These are phyloP conservation scores for Rhadina sibilatrix DNA, from an alignment of 2,113 vertebrate species.

Conservation along the genomic window DNA sequence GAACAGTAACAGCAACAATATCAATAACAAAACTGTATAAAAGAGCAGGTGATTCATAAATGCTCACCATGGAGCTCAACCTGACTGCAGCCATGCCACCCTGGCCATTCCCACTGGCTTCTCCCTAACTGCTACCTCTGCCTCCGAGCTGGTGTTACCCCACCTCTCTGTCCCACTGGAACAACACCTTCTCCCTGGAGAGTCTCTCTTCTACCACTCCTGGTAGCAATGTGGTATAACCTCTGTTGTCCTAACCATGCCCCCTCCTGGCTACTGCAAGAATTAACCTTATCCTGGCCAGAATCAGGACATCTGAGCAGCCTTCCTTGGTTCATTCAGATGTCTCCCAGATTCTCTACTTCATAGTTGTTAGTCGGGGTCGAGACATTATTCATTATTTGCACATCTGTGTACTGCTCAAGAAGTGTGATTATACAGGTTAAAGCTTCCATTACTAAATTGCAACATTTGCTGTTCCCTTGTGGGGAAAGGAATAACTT, in stretches of 20 bases:
- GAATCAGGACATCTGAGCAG: background rate
- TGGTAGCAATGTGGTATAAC: background rate
- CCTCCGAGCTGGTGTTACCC: background rate
- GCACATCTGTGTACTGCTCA: background rate
- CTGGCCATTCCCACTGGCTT: rapidly evolving
- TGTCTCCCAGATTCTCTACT: background rate
- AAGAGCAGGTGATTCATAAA: background rate
- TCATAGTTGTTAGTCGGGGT: background rate
- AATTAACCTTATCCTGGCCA: background rate
- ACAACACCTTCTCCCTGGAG: background rate
- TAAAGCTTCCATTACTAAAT: background rate
- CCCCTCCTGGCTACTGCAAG: background rate
- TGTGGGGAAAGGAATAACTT: background rate
- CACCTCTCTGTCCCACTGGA: rapidly evolving
- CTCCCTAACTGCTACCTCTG: rapidly evolving
- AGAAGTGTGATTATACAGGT: background rate
- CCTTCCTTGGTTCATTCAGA: background rate
- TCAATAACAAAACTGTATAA: background rate
- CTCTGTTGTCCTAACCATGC: background rate
- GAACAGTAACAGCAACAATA: background rate
- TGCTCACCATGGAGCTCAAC: background rate
- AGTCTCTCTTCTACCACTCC: background rate
- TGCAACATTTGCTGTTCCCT: background rate
- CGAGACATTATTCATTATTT: background rate
- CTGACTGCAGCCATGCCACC: rapidly evolving